Conservation (phyloP, 2,888 invertebrate species). For the Brenthis ino region DNA sequence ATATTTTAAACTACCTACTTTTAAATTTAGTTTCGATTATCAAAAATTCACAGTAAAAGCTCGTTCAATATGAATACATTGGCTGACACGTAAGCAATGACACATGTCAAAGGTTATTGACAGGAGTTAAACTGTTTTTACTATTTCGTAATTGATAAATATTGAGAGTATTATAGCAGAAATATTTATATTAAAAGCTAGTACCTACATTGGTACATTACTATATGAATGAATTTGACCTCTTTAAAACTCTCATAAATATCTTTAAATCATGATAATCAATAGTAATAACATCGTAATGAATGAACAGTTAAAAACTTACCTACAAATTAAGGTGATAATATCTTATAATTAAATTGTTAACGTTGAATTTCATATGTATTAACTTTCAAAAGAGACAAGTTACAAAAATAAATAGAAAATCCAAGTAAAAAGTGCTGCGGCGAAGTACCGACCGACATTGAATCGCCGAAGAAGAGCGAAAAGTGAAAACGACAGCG, state of each 20-base stretch:
- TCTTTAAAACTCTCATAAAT: background rate
- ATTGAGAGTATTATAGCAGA: background rate
- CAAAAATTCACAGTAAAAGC: conserved; percentile 33
- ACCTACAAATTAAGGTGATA: conserved; percentile 15
- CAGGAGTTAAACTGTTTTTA: conserved; percentile 61
- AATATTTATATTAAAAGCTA: background rate
- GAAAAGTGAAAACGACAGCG: conserved; percentile 18
- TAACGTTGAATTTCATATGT: conserved; percentile 16
- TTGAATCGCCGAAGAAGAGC: conserved; percentile 15
- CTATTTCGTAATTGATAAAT: conserved; percentile 26
- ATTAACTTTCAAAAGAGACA: conserved; percentile 7
- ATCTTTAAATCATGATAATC: background rate
- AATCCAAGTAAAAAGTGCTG: conserved; percentile 15
- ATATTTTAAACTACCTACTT: conserved; percentile 14
- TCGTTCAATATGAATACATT: conserved; percentile 37
- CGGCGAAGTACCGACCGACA: conserved; percentile 23
- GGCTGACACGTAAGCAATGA: conserved; percentile 81
- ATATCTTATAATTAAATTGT: conserved; percentile 4
- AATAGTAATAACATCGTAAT: background rate
- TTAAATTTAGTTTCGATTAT: conserved; percentile 9
- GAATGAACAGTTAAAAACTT: conserved; percentile 8
- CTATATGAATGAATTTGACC: background rate
- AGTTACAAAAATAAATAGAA: conserved; percentile 27
- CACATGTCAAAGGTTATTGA: conserved; percentile 83
- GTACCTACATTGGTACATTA: background rate